Percentiles rank a stretch among this genome's conserved stretches.
phyloP scores from a whole-genome alignment of 2,113 vertebrate genomes.

The Pycnonotus jocosus region DNA sequence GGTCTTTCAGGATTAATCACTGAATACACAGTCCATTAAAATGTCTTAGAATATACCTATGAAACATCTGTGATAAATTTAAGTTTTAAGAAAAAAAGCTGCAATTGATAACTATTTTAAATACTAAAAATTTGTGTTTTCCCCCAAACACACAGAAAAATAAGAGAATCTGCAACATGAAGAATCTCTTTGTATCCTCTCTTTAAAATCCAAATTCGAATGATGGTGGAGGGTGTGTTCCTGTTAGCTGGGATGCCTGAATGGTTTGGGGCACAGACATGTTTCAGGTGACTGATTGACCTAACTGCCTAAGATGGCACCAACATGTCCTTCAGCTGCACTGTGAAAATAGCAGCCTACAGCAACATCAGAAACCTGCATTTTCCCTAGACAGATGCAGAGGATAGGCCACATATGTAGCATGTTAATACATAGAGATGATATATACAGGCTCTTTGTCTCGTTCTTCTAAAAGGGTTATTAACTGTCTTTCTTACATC shows the following conservation, averaged over 20 bases:
- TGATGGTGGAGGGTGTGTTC: not conserved
- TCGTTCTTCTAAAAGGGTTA: conserved; percentile 46
- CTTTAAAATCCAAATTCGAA: not conserved
- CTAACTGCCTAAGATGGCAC: not conserved
- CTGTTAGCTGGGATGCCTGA: not conserved
- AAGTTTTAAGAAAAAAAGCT: not conserved
- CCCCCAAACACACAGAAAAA: not conserved
- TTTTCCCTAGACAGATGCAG: not conserved
- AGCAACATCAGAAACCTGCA: not conserved
- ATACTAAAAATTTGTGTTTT: accelerated
- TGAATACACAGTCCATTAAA: not conserved
- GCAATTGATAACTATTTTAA: not conserved
- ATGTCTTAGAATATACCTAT: not conserved
- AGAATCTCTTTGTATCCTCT: not conserved
- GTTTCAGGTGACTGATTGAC: not conserved
- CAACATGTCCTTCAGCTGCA: not conserved
- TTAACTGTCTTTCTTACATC: conserved; percentile 28
- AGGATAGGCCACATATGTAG: not conserved
- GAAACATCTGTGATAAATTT: not conserved
- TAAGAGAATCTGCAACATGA: not conserved
- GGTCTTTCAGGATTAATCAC: not conserved
- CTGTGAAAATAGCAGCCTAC: not conserved
- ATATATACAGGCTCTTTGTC: conserved; percentile 13
- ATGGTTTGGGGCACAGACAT: accelerated
- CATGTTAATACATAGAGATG: conserved; percentile 29